A percentile compares a stretch with the other conserved stretches of the same genome.
phyloP scores from a whole-genome alignment of 2,888 invertebrate species.

The Lydus trimaculatus region DNA sequence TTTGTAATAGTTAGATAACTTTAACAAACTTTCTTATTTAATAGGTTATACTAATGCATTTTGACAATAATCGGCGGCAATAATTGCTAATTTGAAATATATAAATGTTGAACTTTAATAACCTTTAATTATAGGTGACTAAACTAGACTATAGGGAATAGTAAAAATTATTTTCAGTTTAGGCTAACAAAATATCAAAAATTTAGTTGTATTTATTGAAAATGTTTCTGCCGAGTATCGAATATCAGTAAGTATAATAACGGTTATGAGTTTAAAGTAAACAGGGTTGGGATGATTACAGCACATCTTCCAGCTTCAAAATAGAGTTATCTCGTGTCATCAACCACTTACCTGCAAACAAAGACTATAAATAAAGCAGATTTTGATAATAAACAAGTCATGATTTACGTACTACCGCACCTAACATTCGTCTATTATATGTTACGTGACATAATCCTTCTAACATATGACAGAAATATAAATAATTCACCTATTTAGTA shows the following conservation, averaged over 20 bases:
- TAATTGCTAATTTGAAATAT: not conserved
- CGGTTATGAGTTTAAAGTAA: slow-evolving; percentile 29
- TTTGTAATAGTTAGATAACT: slow-evolving; percentile 56
- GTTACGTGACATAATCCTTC: slow-evolving; percentile 15
- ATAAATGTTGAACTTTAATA: not conserved
- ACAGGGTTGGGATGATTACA: slow-evolving; percentile 25
- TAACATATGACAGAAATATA: slow-evolving; percentile 18
- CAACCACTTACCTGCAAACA: slow-evolving; percentile 35
- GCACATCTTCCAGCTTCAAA: slow-evolving; percentile 29
- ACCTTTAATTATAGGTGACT: not conserved
- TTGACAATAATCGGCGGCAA: slow-evolving; percentile 22
- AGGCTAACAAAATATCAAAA: not conserved
- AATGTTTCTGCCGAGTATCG: slow-evolving; percentile 16
- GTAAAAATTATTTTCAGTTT: no score
- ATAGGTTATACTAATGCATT: slow-evolving; percentile 32
- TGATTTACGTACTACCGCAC: slow-evolving; percentile 30
- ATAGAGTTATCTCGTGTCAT: slow-evolving; percentile 35
- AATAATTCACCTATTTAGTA: not conserved
- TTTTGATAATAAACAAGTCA: slow-evolving; percentile 31
- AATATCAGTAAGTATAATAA: slow-evolving; percentile 6
- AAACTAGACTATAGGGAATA: no score
- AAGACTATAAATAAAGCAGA: slow-evolving; percentile 33
- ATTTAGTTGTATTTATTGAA: not conserved
- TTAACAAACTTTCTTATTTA: slow-evolving; percentile 48
- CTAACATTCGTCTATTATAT: slow-evolving; percentile 25